Conservation (phyloP, 2,888 invertebrate species). For the Chrysina gloriosa region DNA sequence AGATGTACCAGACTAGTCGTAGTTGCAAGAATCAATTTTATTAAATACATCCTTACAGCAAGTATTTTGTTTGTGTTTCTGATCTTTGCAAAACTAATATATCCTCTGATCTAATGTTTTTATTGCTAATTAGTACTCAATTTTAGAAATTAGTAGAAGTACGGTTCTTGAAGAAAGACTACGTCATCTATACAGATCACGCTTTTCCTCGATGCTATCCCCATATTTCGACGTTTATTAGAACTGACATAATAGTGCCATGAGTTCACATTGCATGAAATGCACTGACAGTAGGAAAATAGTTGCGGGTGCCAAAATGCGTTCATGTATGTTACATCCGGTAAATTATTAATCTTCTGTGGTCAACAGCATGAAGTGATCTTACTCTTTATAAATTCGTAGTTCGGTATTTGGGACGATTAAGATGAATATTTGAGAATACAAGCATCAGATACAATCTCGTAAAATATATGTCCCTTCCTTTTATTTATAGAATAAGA, state of each 20-base stretch:
- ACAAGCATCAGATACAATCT: background rate
- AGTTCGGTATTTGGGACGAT: slow-evolving; percentile 25
- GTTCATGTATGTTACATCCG: slow-evolving; percentile 22
- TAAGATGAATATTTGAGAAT: slow-evolving; percentile 12
- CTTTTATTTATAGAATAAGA: slow-evolving; percentile 17
- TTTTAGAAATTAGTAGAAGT: no score
- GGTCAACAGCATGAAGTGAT: slow-evolving; percentile 9
- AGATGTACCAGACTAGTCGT: no score
- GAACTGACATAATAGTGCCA: slow-evolving; percentile 18
- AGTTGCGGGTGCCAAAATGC: slow-evolving; percentile 15
- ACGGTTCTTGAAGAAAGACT: no score
- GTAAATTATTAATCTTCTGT: slow-evolving; percentile 26
- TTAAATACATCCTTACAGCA: no score
- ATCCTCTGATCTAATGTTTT: no score
- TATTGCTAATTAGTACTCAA: no score
- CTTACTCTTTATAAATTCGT: slow-evolving; percentile 4
- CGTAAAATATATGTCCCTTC: background rate
- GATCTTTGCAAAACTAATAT: no score
- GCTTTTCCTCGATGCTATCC: background rate
- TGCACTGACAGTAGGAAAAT: slow-evolving; percentile 25
- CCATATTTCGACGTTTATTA: slow-evolving; percentile 21
- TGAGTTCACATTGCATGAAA: slow-evolving; percentile 22
- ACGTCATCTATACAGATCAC: background rate
- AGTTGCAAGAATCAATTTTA: no score
- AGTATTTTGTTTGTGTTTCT: no score